Base-by-base conservation (phyloP, 1,140 invertebrate genomes). In the Drosophila virilis region DNA sequence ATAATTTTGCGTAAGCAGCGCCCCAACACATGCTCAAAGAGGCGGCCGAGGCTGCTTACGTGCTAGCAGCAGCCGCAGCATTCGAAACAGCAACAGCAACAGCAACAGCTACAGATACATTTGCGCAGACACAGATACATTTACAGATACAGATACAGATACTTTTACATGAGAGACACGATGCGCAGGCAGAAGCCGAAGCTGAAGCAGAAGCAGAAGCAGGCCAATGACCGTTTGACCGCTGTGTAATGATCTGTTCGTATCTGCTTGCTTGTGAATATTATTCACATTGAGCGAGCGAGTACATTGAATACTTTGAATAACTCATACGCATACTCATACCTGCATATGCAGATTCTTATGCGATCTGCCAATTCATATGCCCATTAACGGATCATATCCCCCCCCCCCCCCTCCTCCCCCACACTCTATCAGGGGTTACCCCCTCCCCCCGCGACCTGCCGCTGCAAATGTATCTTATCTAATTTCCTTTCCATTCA, bases 161-260 rank as follows among this genome's bases (percentile, higher is more conserved):
- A 59, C 65, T 43, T 38, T 50, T 59, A 62, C 22, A 22, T 22
- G 57, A 32, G 42, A 33, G 54, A 22, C 45, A 59, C 69, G 69
- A 72, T 59, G 65, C 71, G 43, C 58, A 51, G 13, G 40, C 40
- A 42, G 40, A 6, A 42, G 40, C 71, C 1, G 17, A 78, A 66
- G 51, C 74, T 72, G 68, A 76, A 89, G 67, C 85, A 89, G 84
- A 80, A 66, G 52, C 74, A 76, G 68, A 76, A 89, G 67, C 85
- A 89, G 84, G 84, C 84, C 84, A 89, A 90, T 90, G 84, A 89
- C 84, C 84, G 85, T 90, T 90, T 89, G 84, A 89, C 84, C 84
- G 85, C 84, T 88, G 84, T 66, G 65, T 83, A 74, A 88, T 86
- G 83, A 86, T 88, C 83, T 82, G 71, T 40, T 65, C 22, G 45